Conservation (phyloP, 2,888 invertebrate genomes). For the Caenorhabditis becei region DNA sequence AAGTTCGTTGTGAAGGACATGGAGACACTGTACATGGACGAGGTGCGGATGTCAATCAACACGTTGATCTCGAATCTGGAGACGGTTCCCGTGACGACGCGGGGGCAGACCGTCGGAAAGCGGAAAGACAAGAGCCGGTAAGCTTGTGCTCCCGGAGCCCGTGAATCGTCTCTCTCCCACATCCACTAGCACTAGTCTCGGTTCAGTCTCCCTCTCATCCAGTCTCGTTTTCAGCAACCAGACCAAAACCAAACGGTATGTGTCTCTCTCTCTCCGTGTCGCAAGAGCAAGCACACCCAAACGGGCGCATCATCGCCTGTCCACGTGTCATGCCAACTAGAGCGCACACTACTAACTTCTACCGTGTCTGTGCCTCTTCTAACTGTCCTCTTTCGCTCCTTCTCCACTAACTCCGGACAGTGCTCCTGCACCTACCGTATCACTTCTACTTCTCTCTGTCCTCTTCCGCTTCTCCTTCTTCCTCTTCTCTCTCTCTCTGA, state of each 20-base stretch:
- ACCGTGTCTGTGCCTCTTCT: conserved; percentile 25
- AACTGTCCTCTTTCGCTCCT: not conserved
- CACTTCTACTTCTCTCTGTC: conserved; percentile 1
- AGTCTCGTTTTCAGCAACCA: conserved; percentile 68
- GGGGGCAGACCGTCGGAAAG: conserved; percentile 97
- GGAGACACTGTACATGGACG: conserved; percentile 99
- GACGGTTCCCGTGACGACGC: conserved; percentile 94
- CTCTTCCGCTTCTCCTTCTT: conserved; percentile 18
- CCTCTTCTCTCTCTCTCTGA: conserved; percentile 6
- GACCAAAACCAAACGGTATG: conserved; percentile 72
- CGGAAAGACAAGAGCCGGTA: conserved; percentile 92
- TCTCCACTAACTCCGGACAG: too few species aligned
- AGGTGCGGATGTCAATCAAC: conserved; percentile 89
- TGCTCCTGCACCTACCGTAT: too few species aligned
- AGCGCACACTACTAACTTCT: conserved; percentile 56
- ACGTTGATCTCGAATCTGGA: conserved; percentile 98
- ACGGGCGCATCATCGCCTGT: not conserved
- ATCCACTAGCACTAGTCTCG: conserved; percentile 46
- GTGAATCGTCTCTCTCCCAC: conserved; percentile 4
- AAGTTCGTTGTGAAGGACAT: conserved; percentile 99
- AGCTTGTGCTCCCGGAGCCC: conserved; percentile 11
- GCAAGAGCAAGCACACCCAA: conserved; percentile 22
- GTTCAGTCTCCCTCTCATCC: conserved; percentile 29
- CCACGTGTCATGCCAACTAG: conserved; percentile 53
- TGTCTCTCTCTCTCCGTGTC: conserved; percentile 23